Conservation (phyloP, 2,888 invertebrate species). For the Leuctra nigra region DNA sequence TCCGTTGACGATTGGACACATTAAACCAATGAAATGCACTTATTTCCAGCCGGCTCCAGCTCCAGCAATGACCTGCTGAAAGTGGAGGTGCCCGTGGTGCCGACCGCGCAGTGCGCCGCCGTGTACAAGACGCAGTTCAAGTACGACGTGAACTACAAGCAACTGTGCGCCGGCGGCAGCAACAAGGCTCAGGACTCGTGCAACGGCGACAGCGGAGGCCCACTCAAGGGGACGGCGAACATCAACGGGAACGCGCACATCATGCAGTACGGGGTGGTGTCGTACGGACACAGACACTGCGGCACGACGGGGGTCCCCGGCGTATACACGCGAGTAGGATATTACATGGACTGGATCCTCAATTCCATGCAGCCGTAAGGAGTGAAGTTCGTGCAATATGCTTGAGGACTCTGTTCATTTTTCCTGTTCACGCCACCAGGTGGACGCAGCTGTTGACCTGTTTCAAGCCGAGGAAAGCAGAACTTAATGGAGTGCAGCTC, state of each 20-base stretch:
- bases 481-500: no score
- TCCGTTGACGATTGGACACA: no score
- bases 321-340: slow-evolving; percentile 29
- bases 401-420: no score
- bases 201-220: slow-evolving; percentile 28
- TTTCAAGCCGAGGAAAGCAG: no score
- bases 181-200: slow-evolving; percentile 30
- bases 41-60: background rate
- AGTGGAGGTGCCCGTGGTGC: slow-evolving; percentile 21
- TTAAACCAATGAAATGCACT: no score
- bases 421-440: no score
- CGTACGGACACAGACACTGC: slow-evolving; percentile 30
- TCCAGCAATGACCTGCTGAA: slow-evolving; percentile 22
- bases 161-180: slow-evolving; percentile 23
- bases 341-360: slow-evolving; percentile 30
- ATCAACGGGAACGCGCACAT: background rate
- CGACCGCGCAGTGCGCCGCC: slow-evolving; percentile 25
- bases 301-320: slow-evolving; percentile 29
- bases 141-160: slow-evolving; percentile 22
- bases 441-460: no score
- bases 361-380: no score
- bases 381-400: no score
- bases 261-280: slow-evolving; percentile 30
- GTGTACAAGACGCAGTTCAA: slow-evolving; percentile 18
- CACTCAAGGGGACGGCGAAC: slow-evolving; percentile 26